Evolutionary conservation across 2,888 invertebrate species (phyloP).

Genomic region (Epiblema foenella): DNA sequence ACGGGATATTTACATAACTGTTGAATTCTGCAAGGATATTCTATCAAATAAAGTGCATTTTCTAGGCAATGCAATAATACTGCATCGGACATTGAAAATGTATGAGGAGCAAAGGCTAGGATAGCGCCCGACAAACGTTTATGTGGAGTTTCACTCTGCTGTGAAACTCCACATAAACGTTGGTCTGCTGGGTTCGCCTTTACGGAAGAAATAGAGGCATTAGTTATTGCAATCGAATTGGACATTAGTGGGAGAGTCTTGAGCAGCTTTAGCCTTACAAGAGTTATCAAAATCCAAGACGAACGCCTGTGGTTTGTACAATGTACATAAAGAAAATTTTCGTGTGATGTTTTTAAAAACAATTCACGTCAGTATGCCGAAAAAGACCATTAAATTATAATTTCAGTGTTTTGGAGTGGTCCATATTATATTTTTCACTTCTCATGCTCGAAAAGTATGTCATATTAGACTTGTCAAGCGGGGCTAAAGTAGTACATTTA

Average conservation of each 20-base stretch:
- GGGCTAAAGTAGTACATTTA: too few species aligned
- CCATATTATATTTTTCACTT: too few species aligned
- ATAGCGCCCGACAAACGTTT: conserved; percentile 3
- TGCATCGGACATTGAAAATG: conserved; percentile 18
- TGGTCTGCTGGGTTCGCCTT: neutral
- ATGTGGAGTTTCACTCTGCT: neutral
- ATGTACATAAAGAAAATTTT: too few species aligned
- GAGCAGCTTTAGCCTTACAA: conserved; percentile 6
- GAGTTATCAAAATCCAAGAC: neutral
- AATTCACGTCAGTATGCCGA: too few species aligned
- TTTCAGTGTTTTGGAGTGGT: too few species aligned
- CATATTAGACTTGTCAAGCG: too few species aligned
- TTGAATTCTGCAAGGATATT: conserved; percentile 4
- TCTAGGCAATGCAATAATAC: conserved; percentile 19
- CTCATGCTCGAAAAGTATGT: too few species aligned
- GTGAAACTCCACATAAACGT: too few species aligned
- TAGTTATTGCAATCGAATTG: neutral
- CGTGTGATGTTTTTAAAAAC: too few species aligned
- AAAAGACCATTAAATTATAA: too few species aligned
- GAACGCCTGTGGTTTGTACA: neutral
- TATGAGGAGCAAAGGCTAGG: conserved; percentile 13
- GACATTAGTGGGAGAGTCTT: neutral
- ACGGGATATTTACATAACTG: neutral
- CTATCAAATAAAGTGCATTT: conserved; percentile 26
- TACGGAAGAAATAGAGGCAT: conserved; percentile 11